These are phyloP conservation scores for Eospalax fontanierii DNA, from an alignment of 2,797 vertebrate species.

Conservation along the genomic window DNA sequence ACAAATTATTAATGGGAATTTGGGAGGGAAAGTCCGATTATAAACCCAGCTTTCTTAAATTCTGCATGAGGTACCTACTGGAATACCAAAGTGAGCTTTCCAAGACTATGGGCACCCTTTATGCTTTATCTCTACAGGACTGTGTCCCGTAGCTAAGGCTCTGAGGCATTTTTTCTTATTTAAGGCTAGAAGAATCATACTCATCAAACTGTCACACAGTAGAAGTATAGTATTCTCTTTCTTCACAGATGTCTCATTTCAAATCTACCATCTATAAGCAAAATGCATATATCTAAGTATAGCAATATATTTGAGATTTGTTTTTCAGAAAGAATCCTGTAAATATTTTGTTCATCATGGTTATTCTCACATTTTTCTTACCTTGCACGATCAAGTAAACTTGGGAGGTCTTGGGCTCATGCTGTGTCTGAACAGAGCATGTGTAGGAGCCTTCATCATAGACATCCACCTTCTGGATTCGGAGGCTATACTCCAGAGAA, in stretches of 20 bases:
- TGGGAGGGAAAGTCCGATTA: neutral
- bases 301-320: neutral
- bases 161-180: neutral
- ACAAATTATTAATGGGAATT: conserved; percentile 14
- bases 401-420: conserved; percentile 97
- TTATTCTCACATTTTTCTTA: conserved; percentile 85
- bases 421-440: conserved; percentile 98
- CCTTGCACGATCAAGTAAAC: conserved; percentile 99
- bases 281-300: neutral
- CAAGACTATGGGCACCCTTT: neutral
- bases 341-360: neutral
- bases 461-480: conserved; percentile 99
- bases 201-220: neutral
- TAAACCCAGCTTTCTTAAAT: conserved; percentile 41
- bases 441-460: conserved; percentile 98
- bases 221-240: neutral
- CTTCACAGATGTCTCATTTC: neutral
- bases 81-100: neutral
- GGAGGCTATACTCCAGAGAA: conserved; percentile 98
- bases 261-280: neutral
- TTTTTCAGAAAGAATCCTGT: neutral
- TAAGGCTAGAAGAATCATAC: neutral
- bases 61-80: neutral
- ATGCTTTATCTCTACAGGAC: neutral
- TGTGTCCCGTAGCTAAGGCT: neutral